phyloP scores from a whole-genome alignment of 2,888 invertebrate species.

The Dimorphilus gyrociliatus region DNA sequence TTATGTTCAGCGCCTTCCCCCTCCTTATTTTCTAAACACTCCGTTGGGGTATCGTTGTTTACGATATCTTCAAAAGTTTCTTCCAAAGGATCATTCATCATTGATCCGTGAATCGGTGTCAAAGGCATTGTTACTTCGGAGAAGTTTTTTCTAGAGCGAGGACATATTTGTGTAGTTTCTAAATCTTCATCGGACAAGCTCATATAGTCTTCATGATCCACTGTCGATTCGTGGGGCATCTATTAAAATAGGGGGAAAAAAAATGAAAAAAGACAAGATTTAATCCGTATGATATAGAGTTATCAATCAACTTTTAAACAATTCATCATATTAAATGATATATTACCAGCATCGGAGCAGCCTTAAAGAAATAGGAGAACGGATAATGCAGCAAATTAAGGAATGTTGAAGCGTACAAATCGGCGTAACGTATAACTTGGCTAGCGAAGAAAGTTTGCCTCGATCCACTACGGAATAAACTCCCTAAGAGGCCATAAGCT shows the following conservation, averaged over 20 bases:
- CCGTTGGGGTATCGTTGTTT: no score
- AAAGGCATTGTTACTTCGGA: no score
- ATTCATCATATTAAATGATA: background rate
- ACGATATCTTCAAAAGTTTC: no score
- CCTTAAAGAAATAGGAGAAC: conserved; percentile 95
- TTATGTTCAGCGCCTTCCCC: no score
- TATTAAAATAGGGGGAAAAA: no score
- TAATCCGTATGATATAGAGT: no score
- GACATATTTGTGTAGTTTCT: background rate
- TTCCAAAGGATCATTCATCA: no score
- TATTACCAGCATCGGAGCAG: conserved; percentile 76
- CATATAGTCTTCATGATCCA: conserved; percentile 57
- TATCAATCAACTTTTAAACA: no score
- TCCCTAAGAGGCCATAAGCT: background rate
- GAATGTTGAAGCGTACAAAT: conserved; percentile 81
- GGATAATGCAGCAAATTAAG: conserved; percentile 94
- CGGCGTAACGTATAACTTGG: conserved; percentile 82
- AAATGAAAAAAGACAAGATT: no score
- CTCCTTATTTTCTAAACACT: no score
- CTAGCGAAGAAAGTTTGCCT: conserved; percentile 96
- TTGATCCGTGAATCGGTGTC: no score
- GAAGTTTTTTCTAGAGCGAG: no score
- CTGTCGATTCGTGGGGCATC: conserved; percentile 96
- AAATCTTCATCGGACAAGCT: conserved; percentile 10
- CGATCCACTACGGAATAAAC: conserved; percentile 50